phyloP scores from a whole-genome alignment of 2,888 invertebrate species.

The Aphrophora alni region DNA sequence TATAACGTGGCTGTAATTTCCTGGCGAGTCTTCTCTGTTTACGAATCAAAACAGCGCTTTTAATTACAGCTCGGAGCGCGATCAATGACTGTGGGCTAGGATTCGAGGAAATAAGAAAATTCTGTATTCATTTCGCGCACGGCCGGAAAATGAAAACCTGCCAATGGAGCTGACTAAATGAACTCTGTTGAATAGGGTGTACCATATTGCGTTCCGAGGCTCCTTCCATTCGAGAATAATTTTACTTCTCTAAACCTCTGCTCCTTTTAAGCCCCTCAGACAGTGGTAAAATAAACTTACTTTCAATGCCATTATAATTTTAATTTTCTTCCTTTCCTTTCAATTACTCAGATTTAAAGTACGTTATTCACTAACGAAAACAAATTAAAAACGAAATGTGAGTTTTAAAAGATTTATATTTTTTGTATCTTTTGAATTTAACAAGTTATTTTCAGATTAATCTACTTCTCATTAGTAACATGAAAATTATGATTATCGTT shows the following conservation, averaged over 20 bases:
- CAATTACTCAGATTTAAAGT: not conserved
- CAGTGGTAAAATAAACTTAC: not conserved
- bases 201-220: not conserved
- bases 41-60: slow-evolving; percentile 5
- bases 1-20: not conserved
- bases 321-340: not conserved
- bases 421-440: not conserved
- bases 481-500: no score
- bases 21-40: not conserved
- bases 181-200: not conserved
- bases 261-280: not conserved
- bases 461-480: no score
- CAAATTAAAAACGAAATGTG: not conserved
- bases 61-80: not conserved
- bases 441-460: no score
- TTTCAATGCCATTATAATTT: not conserved
- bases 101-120: not conserved
- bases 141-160: slow-evolving; percentile 4
- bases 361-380: not conserved
- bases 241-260: no score
- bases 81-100: not conserved
- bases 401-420: not conserved
- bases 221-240: no score
- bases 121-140: not conserved
- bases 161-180: not conserved